Evolutionary conservation across 2,888 invertebrate genomes (phyloP), one percentile per base, ranked within the genome.

Genomic region (Microplitis deprimator): DNA sequence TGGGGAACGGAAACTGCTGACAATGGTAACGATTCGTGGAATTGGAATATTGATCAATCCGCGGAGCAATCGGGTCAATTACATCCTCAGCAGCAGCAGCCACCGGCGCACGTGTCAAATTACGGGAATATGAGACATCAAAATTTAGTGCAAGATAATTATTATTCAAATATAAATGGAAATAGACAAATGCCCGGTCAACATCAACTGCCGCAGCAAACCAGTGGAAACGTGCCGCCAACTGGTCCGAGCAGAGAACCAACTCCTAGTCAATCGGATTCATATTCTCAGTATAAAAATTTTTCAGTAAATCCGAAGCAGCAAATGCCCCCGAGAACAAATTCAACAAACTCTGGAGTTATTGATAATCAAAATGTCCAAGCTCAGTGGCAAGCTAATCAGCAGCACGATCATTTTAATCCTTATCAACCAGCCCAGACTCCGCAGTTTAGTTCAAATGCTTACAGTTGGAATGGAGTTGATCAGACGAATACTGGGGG

Each of bases 11-110:
- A 86, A 17, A 83, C 83, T 64, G 73, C 78, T 39, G 86, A 86
- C 71, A 87, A 87, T 79, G 87, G 86, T 7, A 89, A 88, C 79
- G 89, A 89, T 82, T 86, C 89, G 0, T 89, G 89, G 89, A 87
- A 89, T 73, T 89, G 89, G 89, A 88, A 87, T 76, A 80, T 89
- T 68, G 89, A 89, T 74, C 87, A 87, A 75, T 87, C 88, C 69
- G 69, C 86, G 0, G 88, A 89, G 64, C 68, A 79, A 40, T 84
- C 85, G 16, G 81, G 81, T 64, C 79, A 78, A 38, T 79, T 70
- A 13, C 76, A 76, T 6, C 78, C 75, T 29, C 82, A 79, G 20
- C 81, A 79, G 13, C 82, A 79, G 59, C 74, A 62, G 13, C 77
- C 81, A 61, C 80, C 86, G 20, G 29, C 85, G 10, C 50, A 50